Evolutionary conservation across 53 echinoderm and acorn worm species (phyloP).

Genomic region (Hippasteria phrygiana): DNA sequence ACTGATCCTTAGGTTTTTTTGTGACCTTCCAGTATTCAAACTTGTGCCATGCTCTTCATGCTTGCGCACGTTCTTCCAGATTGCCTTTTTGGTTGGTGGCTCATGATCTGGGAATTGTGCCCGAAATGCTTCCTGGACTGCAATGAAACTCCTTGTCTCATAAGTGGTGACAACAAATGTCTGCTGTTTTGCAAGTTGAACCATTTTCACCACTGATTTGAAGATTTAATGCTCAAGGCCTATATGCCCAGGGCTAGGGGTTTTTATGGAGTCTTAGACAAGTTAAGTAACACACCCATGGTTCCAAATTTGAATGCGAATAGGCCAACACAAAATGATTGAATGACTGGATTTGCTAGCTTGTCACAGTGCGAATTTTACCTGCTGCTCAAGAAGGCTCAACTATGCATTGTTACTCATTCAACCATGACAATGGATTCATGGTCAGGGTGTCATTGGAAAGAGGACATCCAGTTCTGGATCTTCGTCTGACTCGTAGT

Average conservation of each 20-base stretch:
- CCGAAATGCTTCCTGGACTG: conserved; percentile 36
- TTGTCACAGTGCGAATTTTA: background rate
- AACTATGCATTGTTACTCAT: background rate
- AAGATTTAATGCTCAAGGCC: no score
- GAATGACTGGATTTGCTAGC: no score
- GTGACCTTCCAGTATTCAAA: conserved; percentile 56
- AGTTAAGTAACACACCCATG: no score
- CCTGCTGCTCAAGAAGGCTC: background rate
- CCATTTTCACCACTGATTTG: background rate
- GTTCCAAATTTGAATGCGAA: no score
- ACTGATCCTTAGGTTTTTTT: conserved; percentile 57
- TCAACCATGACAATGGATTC: background rate
- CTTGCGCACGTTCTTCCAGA: conserved; percentile 56
- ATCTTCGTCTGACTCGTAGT: no score
- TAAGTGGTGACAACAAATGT: background rate
- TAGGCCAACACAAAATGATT: no score
- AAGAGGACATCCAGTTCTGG: no score
- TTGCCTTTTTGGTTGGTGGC: conserved; percentile 13
- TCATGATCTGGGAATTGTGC: conserved; percentile 8
- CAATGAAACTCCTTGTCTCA: conserved; percentile 36
- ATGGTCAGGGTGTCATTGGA: background rate
- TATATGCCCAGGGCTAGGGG: no score
- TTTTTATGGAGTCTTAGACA: no score
- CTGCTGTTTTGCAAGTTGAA: background rate
- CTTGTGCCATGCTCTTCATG: conserved; percentile 63